A percentile compares a stretch with the other conserved stretches of the same genome.
These are phyloP conservation scores for Mactra quadrangularis DNA, from an alignment of 1,140 invertebrate species.

Conservation along the genomic window DNA sequence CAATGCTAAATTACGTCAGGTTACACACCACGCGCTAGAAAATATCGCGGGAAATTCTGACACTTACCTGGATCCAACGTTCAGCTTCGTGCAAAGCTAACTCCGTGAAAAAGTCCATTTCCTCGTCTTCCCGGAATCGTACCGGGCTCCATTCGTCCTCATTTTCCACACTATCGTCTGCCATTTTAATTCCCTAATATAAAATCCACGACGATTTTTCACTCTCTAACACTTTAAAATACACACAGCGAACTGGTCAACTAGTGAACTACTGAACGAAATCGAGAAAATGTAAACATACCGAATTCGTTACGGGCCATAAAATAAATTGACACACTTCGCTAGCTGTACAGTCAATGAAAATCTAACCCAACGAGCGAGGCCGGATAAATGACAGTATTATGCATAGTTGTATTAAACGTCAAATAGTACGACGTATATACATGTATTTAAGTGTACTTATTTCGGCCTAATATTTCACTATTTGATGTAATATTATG, in stretches of 20 bases:
- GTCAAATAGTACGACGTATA: too few species aligned
- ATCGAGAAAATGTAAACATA: slow-evolving; percentile 56
- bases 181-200: slow-evolving; percentile 26
- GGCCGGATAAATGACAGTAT: slow-evolving; percentile 11
- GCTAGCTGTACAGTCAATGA: slow-evolving; percentile 33
- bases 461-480: too few species aligned
- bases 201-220: slow-evolving; percentile 6
- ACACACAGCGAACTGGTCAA: not conserved
- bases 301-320: slow-evolving; percentile 51
- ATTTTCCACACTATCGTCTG: slow-evolving; percentile 44
- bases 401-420: slow-evolving; percentile 16
- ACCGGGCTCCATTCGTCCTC: slow-evolving; percentile 67
- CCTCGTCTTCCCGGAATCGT: slow-evolving; percentile 76
- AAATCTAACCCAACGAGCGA: slow-evolving; percentile 1
- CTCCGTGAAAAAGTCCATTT: slow-evolving; percentile 81
- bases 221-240: slow-evolving; percentile 17
- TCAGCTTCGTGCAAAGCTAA: slow-evolving; percentile 81
- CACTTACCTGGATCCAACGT: slow-evolving; percentile 80
- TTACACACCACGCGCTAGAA: too few species aligned
- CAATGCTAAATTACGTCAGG: slow-evolving; percentile 27
- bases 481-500: too few species aligned
- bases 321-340: slow-evolving; percentile 49
- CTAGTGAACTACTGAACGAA: slow-evolving; percentile 19
- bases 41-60: slow-evolving; percentile 48
- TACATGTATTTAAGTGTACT: too few species aligned